These are phyloP conservation scores for Ranitomeya variabilis DNA, from an alignment of 2,113 vertebrate species.

Conservation along the genomic window DNA sequence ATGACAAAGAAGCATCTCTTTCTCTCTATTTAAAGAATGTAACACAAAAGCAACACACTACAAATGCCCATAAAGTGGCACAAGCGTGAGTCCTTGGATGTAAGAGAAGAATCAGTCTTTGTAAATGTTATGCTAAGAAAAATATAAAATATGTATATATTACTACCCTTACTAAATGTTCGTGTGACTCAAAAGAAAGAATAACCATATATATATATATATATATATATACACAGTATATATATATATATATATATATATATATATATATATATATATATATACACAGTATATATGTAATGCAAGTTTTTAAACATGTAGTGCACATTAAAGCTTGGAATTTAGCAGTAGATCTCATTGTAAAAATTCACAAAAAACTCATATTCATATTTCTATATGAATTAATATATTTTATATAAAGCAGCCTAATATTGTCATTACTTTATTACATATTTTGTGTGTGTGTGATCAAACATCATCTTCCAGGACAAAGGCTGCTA, in stretches of 20 bases:
- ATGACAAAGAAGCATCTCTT: slow-evolving; percentile 32
- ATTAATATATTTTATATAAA: no score
- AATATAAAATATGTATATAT: neutral
- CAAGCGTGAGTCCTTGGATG: neutral
- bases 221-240: neutral
- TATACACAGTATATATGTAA: neutral
- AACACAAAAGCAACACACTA: slow-evolving; percentile 27
- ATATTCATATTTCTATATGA: no score
- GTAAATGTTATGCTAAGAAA: neutral
- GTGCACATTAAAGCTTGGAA: no score
- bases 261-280: neutral
- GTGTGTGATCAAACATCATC: no score
- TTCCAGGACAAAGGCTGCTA: no score
- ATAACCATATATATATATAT: neutral
- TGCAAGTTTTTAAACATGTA: no score
- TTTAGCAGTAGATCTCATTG: no score
- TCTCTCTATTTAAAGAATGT: slow-evolving; percentile 33
- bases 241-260: neutral
- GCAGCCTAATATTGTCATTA: no score
- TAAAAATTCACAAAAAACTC: no score
- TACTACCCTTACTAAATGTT: neutral
- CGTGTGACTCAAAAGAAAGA: neutral
- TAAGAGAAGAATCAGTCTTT: neutral
- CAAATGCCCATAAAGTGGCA: slow-evolving; percentile 1
- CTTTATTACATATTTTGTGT: no score